A percentile compares a stretch with the other conserved stretches of the same genome.
Conservation (phyloP, 2,113 vertebrate genomes). For the Seriola rivoliana region DNA sequence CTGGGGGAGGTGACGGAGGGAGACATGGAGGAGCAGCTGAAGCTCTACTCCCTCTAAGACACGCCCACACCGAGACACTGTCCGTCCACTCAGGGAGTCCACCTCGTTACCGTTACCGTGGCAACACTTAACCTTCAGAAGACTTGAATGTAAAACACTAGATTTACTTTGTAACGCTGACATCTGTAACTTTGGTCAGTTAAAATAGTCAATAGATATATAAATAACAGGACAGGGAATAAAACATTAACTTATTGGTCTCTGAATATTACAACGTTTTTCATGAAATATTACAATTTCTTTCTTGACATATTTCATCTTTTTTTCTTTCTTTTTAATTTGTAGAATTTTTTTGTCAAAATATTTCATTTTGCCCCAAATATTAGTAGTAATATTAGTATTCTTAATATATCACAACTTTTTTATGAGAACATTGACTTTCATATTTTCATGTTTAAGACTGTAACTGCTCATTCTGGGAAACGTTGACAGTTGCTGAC, state of each 20-base stretch:
- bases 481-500: not conserved
- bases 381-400: too few species aligned
- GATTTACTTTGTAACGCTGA: not conserved
- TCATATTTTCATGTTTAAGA: not conserved
- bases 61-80: slow-evolving; percentile 8
- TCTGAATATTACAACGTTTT: too few species aligned
- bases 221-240: too few species aligned
- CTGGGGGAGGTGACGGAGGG: slow-evolving; percentile 92
- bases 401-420: not conserved
- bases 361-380: too few species aligned
- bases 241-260: too few species aligned
- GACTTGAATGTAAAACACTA: not conserved
- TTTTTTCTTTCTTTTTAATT: not conserved
- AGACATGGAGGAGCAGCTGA: slow-evolving; percentile 91
- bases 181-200: not conserved
- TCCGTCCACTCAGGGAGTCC: not conserved
- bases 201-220: too few species aligned
- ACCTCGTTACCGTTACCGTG: not conserved
- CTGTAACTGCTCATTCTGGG: too few species aligned
- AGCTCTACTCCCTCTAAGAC: slow-evolving; percentile 70
- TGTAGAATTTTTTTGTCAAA: too few species aligned
- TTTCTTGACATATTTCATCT: too few species aligned
- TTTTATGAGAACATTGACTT: not conserved
- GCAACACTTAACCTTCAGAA: not conserved
- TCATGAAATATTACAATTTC: too few species aligned